These are phyloP conservation scores for Euwallacea similis DNA, from an alignment of 1,140 invertebrate species.

Conservation along the genomic window DNA sequence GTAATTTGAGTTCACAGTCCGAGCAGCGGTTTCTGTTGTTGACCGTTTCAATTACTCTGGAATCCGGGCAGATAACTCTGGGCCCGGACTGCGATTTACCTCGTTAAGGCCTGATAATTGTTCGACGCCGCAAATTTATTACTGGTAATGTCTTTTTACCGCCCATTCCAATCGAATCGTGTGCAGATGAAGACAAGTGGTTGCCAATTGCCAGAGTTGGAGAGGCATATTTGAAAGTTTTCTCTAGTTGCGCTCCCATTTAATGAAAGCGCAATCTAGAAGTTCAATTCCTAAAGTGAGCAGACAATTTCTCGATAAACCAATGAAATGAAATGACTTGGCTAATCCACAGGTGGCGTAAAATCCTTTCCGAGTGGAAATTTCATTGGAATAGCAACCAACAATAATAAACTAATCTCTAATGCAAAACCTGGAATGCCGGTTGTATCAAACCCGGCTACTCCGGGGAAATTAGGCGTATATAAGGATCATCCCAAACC, in stretches of 20 bases:
- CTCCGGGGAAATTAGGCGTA: constrained; percentile 27
- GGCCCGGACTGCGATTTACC: constrained; percentile 31
- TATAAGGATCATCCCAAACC: constrained; percentile 27
- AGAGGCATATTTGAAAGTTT: too few species aligned
- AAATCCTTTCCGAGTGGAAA: constrained; percentile 22
- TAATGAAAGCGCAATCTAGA: too few species aligned
- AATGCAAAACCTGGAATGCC: constrained; percentile 28
- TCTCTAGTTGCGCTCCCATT: too few species aligned
- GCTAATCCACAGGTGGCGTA: constrained; percentile 24
- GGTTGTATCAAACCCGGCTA: constrained; percentile 26
- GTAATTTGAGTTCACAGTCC: constrained; percentile 24
- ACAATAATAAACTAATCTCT: constrained; percentile 32
- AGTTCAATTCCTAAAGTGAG: not conserved
- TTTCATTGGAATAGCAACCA: constrained; percentile 25
- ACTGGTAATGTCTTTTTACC: constrained; percentile 27
- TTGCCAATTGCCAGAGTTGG: too few species aligned
- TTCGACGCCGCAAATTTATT: constrained; percentile 32
- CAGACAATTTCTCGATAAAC: not conserved
- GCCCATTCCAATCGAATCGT: constrained; percentile 2
- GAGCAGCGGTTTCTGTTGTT: constrained; percentile 26
- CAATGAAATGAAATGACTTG: not conserved
- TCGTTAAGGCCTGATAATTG: constrained; percentile 30
- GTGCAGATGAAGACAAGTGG: not conserved
- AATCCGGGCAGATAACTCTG: constrained; percentile 19
- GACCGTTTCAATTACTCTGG: constrained; percentile 33